Evolutionary conservation across 64 coral and sea anemone genomes (phyloP).

Genomic region (Astreopora myriophthalma): DNA sequence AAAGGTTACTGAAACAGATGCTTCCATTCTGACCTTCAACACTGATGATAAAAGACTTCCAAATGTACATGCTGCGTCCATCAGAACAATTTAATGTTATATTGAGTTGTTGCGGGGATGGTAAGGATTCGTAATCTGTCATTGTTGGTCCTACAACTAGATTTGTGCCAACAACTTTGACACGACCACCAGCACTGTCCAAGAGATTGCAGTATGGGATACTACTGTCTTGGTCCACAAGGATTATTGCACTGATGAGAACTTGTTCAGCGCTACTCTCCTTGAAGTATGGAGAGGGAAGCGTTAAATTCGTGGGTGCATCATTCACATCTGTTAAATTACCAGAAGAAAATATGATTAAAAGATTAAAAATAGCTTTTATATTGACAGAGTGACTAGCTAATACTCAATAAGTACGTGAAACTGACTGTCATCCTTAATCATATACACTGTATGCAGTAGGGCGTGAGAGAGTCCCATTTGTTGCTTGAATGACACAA

Average conservation of each 20-base stretch:
- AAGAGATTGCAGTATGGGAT: slow-evolving; percentile 42
- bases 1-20: background rate
- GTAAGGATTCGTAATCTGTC: slow-evolving; percentile 72
- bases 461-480: no score
- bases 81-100: slow-evolving; percentile 87
- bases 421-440: no score
- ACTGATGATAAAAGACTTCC: slow-evolving; percentile 45
- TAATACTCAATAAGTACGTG: background rate
- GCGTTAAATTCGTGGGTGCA: slow-evolving; percentile 70
- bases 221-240: slow-evolving; percentile 81
- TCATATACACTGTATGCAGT: no score
- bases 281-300: slow-evolving; percentile 36
- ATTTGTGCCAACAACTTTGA: slow-evolving; percentile 54
- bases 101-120: slow-evolving; percentile 24
- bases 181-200: slow-evolving; percentile 53
- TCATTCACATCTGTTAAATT: slow-evolving; percentile 85
- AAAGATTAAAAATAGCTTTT: background rate
- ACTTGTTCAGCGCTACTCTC: slow-evolving; percentile 76
- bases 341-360: background rate
- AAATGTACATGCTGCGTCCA: slow-evolving; percentile 47
- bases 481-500: no score
- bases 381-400: background rate
- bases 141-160: slow-evolving; percentile 68
- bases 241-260: slow-evolving; percentile 66
- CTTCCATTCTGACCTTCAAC: background rate